Conservation (phyloP, 2,113 vertebrate species). For the Zosterops borbonicus region DNA sequence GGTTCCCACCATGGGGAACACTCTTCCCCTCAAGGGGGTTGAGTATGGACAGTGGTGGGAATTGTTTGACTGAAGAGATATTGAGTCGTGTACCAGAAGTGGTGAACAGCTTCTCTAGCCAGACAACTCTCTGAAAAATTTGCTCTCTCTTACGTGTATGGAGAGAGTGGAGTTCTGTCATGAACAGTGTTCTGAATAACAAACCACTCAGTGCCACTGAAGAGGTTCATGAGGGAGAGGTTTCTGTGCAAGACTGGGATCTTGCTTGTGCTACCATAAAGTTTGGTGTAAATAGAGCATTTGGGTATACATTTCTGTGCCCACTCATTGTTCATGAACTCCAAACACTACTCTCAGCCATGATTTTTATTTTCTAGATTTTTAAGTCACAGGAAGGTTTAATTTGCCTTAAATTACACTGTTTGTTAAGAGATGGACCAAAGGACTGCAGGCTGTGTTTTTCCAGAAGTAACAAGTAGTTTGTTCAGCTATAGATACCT, state of each 20-base stretch:
- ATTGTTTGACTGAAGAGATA: neutral
- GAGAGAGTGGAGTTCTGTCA: neutral
- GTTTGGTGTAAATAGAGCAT: neutral
- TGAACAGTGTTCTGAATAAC: neutral
- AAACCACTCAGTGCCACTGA: neutral
- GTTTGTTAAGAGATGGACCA: neutral
- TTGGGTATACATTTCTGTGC: neutral
- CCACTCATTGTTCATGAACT: neutral
- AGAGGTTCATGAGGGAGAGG: neutral
- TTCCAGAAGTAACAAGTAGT: neutral
- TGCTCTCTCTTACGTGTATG: neutral
- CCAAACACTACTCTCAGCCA: neutral
- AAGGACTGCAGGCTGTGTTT: accelerated
- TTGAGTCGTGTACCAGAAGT: neutral
- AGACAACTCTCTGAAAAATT: neutral
- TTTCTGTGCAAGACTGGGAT: neutral
- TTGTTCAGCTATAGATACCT: neutral
- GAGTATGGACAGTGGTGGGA: neutral
- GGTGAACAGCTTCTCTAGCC: neutral
- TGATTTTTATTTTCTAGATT: neutral
- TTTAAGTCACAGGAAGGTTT: neutral
- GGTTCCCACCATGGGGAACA: neutral
- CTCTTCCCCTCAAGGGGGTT: neutral
- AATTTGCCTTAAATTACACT: neutral
- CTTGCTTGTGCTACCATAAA: neutral